A percentile compares a stretch with the other conserved stretches of the same genome.
These are phyloP conservation scores for Odontocolon sp. DNA, from an alignment of 2,888 invertebrate species.

Conservation along the genomic window DNA sequence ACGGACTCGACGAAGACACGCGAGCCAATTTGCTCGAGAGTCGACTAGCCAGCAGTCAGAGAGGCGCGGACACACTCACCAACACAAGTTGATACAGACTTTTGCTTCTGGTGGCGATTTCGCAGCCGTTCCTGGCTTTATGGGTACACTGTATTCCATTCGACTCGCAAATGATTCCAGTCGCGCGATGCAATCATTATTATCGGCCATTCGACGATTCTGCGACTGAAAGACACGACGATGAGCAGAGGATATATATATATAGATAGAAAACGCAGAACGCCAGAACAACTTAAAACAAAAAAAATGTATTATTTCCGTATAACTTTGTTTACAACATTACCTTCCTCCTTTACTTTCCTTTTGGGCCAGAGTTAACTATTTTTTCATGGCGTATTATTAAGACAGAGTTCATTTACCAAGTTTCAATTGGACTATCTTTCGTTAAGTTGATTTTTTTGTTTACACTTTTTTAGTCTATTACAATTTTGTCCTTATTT, in stretches of 20 bases:
- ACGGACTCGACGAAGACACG: conserved; percentile 72
- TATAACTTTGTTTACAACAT: too few species aligned
- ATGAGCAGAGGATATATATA: too few species aligned
- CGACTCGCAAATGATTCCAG: conserved; percentile 31
- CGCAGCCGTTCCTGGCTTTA: too few species aligned
- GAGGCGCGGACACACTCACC: conserved; percentile 10
- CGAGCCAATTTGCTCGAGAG: conserved; percentile 75
- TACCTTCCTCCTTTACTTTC: not conserved
- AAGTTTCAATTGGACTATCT: not conserved
- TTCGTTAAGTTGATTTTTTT: too few species aligned
- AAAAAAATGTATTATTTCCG: too few species aligned
- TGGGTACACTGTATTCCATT: not conserved
- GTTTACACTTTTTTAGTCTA: not conserved
- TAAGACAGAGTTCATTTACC: not conserved
- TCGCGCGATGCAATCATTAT: conserved; percentile 36
- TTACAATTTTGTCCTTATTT: not conserved
- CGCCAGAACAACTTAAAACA: not conserved
- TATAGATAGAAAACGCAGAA: not conserved
- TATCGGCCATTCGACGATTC: conserved; percentile 26
- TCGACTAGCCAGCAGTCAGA: conserved; percentile 36
- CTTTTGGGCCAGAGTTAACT: conserved; percentile 17
- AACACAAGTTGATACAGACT: conserved; percentile 5
- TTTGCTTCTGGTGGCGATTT: not conserved
- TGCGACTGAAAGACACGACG: not conserved
- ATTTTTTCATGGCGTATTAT: conserved; percentile 5